These are phyloP conservation scores for Zeus faber DNA, from an alignment of 2,113 vertebrate species.

Conservation along the genomic window DNA sequence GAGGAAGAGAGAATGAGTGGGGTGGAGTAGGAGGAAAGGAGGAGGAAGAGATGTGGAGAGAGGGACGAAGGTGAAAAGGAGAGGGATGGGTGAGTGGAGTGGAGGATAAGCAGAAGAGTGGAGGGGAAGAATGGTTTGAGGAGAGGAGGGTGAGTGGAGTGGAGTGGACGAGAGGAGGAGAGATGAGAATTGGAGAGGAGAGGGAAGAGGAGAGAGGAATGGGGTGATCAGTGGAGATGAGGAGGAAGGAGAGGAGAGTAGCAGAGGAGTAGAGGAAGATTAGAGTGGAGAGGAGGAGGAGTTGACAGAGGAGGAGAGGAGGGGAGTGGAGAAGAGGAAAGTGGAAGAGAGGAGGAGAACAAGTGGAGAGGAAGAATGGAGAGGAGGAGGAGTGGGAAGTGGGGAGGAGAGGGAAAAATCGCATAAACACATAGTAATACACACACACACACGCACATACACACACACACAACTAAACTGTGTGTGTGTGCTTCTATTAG, in stretches of 20 bases:
- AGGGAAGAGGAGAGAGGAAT: not conserved
- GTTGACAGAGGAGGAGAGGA: not conserved
- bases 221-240: not conserved
- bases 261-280: no score
- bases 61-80: not conserved
- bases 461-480: no score
- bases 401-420: not conserved
- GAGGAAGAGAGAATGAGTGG: not conserved
- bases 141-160: not conserved
- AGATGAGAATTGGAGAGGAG: not conserved
- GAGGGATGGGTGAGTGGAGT: not conserved
- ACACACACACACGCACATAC: no score
- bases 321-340: not conserved
- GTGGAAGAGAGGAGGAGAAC: not conserved
- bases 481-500: no score
- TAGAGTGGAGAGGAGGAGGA: no score
- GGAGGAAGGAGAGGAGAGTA: not conserved
- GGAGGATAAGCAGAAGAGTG: no score
- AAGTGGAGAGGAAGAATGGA: not conserved
- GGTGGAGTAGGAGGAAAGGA: not conserved
- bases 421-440: no score
- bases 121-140: not conserved
- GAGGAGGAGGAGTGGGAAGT: not conserved
- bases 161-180: not conserved
- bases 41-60: not conserved